Percentiles rank a stretch among this genome's conserved stretches.
phyloP scores from a whole-genome alignment of 2,888 invertebrate species.

The Endomychus coccineus region DNA sequence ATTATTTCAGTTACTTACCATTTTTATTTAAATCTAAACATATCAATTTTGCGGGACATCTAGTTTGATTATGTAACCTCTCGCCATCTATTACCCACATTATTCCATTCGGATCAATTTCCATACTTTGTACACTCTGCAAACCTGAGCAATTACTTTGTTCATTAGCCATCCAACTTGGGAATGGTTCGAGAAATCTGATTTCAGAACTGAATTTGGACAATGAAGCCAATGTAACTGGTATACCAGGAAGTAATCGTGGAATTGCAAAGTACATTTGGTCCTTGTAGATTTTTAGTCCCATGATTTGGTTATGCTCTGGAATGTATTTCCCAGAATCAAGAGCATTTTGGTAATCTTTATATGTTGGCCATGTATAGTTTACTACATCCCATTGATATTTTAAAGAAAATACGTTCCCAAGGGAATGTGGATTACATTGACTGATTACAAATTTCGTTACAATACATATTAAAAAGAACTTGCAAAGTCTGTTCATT shows the following conservation, averaged over 20 bases:
- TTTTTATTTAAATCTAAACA: conserved; percentile 57
- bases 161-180: conserved; percentile 50
- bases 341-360: conserved; percentile 49
- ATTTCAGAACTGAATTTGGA: conserved; percentile 41
- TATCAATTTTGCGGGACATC: conserved; percentile 60
- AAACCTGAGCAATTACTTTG: conserved; percentile 52
- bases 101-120: conserved; percentile 62
- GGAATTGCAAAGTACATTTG: conserved; percentile 61
- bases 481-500: too few species aligned
- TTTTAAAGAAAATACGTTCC: background rate
- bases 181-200: conserved; percentile 57
- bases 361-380: conserved; percentile 56
- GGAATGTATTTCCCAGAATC: conserved; percentile 54
- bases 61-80: conserved; percentile 52
- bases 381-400: conserved; percentile 66
- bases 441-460: too few species aligned
- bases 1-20: too few species aligned
- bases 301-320: conserved; percentile 59
- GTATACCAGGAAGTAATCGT: conserved; percentile 59
- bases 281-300: conserved; percentile 60
- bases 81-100: conserved; percentile 67
- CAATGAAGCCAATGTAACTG: conserved; percentile 53
- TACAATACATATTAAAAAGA: too few species aligned
- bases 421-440: too few species aligned
- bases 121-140: conserved; percentile 68